Evolutionary conservation across 2,113 vertebrate species (phyloP).

Genomic region (Centropristis striata): DNA sequence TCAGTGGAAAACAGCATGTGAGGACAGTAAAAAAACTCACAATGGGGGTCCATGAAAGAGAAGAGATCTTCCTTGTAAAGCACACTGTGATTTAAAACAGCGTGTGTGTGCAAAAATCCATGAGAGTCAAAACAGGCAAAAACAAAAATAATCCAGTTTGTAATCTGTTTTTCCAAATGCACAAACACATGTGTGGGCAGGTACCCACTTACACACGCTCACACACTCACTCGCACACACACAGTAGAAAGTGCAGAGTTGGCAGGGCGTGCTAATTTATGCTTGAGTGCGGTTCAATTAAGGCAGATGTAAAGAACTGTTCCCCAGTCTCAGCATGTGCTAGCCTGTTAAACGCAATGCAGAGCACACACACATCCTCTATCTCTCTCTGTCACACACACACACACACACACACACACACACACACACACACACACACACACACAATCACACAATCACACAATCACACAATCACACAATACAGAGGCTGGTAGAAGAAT

Average conservation of each 20-base stretch:
- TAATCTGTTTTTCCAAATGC: conserved; percentile 35
- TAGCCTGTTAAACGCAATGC: conserved; percentile 63
- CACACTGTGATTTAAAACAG: not conserved
- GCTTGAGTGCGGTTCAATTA: conserved; percentile 78
- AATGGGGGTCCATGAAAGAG: not conserved
- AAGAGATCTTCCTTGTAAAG: not conserved
- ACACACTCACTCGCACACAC: conserved; percentile 16
- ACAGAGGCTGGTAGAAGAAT: conserved; percentile 13
- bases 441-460: conserved; percentile 30
- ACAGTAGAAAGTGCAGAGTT: conserved; percentile 67
- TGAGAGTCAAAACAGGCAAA: not conserved
- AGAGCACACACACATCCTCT: conserved; percentile 44
- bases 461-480: not conserved
- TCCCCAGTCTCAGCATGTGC: conserved; percentile 56
- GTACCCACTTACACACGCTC: conserved; percentile 11
- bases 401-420: conserved; percentile 9
- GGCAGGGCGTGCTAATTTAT: conserved; percentile 72
- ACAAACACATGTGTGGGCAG: conserved; percentile 31
- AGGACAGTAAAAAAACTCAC: not conserved
- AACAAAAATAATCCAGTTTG: conserved; percentile 14
- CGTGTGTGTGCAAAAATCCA: not conserved
- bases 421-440: conserved; percentile 22
- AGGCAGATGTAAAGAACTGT: conserved; percentile 68
- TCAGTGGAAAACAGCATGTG: too few relatives aligned
- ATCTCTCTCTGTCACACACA: not conserved